Conservation (phyloP, 2,113 vertebrate species). For the Pseudopipra pipra region DNA sequence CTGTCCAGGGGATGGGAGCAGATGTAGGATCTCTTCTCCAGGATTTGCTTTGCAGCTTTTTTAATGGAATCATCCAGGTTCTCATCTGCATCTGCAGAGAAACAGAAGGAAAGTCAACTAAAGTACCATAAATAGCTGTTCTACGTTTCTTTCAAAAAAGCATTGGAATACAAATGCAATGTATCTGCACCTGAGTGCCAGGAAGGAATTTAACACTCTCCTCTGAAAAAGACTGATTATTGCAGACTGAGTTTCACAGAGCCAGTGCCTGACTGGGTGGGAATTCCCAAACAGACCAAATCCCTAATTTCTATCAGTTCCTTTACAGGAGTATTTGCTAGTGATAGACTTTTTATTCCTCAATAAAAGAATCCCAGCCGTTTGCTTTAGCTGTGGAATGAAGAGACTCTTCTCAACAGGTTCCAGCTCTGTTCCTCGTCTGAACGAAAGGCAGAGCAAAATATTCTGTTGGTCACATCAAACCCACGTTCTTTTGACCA, state of each 20-base stretch:
- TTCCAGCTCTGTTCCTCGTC: neutral
- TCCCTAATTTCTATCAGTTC: neutral
- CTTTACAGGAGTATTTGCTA: neutral
- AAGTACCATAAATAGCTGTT: neutral
- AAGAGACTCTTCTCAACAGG: neutral
- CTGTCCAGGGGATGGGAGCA: constrained; percentile 92
- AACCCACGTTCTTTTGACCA: neutral
- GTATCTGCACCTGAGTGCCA: too few relatives aligned
- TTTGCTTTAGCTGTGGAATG: neutral
- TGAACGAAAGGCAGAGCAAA: neutral
- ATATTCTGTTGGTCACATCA: neutral
- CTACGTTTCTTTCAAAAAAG: neutral
- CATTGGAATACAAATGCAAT: neutral
- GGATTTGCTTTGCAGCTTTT: constrained; percentile 86
- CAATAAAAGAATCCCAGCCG: too few relatives aligned
- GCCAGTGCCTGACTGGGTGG: neutral
- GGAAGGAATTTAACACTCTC: neutral
- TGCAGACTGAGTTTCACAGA: neutral
- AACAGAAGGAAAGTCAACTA: neutral
- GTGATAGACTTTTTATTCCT: neutral
- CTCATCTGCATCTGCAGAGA: constrained; percentile 80
- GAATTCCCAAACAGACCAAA: neutral
- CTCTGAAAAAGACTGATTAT: neutral
- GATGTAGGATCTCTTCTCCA: constrained; percentile 85
- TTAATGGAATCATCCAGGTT: constrained; percentile 88